These are phyloP conservation scores for Oncorhynchus masou DNA, from an alignment of 2,113 vertebrate genomes.

Conservation along the genomic window DNA sequence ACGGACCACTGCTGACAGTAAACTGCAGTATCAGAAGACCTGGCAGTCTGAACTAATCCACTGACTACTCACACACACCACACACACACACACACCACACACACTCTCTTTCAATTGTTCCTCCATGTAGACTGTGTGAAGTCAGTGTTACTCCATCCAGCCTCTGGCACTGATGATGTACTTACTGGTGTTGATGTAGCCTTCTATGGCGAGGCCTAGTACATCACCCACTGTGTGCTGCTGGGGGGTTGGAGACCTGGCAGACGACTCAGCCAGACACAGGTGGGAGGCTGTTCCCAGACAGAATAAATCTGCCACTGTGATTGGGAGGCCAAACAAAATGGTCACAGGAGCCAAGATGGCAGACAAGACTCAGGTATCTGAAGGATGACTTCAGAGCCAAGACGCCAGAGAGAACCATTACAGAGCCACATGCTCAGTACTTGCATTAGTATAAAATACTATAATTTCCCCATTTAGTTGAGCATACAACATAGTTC, in stretches of 20 bases:
- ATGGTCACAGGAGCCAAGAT: slow-evolving; percentile 68
- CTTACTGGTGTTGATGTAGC: neutral
- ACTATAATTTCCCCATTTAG: no score
- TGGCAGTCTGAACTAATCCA: neutral
- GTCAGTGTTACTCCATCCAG: no score
- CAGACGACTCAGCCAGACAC: slow-evolving; percentile 58
- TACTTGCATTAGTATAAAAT: no score
- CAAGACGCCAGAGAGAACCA: neutral
- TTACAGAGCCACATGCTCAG: slow-evolving; percentile 51
- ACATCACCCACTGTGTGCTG: slow-evolving; percentile 56
- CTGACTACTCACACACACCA: neutral
- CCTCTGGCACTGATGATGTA: neutral
- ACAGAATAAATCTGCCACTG: slow-evolving; percentile 71
- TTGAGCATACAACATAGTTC: no score
- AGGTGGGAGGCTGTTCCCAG: slow-evolving; percentile 60
- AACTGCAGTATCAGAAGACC: neutral
- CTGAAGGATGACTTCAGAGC: slow-evolving; percentile 55
- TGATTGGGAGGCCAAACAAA: slow-evolving; percentile 61
- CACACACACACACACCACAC: no score
- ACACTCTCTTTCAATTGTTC: neutral
- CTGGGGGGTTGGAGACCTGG: slow-evolving; percentile 58
- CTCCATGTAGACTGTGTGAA: neutral
- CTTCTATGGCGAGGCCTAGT: neutral
- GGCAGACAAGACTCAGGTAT: slow-evolving; percentile 61
- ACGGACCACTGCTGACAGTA: no score